Evolutionary conservation across 2,797 vertebrate genomes (phyloP).

Genomic region (Molothrus aeneus): DNA sequence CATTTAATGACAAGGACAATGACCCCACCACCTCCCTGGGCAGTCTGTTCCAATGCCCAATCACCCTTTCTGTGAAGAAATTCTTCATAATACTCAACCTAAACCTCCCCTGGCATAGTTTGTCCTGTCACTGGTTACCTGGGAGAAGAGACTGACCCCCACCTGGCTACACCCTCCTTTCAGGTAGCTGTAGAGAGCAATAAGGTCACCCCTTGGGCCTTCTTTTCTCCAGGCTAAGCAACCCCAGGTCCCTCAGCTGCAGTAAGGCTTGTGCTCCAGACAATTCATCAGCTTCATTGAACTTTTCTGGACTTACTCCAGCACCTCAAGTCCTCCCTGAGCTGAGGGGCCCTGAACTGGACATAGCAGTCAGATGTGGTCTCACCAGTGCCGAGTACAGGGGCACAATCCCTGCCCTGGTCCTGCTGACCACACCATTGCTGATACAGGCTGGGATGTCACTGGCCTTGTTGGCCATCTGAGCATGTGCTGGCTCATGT

Average conservation of each 20-base stretch:
- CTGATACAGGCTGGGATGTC: neutral
- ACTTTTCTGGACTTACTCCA: neutral
- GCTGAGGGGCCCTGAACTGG: neutral
- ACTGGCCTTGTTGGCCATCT: neutral
- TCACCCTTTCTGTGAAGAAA: neutral
- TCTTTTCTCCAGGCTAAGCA: neutral
- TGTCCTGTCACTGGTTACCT: neutral
- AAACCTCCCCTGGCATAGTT: neutral
- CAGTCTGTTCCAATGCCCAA: neutral
- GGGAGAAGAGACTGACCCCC: fast-evolving
- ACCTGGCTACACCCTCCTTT: neutral
- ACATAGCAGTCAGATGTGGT: fast-evolving
- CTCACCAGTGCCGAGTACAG: fast-evolving
- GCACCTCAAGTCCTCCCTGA: too few species aligned
- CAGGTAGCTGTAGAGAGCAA: neutral
- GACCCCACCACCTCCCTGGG: neutral
- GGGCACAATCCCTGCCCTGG: neutral
- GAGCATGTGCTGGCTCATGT: neutral
- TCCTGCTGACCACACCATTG: fast-evolving
- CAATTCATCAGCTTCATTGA: neutral
- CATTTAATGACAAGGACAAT: neutral
- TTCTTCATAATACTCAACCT: neutral
- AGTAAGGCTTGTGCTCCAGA: neutral
- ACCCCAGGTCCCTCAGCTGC: neutral
- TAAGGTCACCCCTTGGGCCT: neutral